Conservation (phyloP, 1,140 invertebrate species). For the Eriocheir sinensis region DNA sequence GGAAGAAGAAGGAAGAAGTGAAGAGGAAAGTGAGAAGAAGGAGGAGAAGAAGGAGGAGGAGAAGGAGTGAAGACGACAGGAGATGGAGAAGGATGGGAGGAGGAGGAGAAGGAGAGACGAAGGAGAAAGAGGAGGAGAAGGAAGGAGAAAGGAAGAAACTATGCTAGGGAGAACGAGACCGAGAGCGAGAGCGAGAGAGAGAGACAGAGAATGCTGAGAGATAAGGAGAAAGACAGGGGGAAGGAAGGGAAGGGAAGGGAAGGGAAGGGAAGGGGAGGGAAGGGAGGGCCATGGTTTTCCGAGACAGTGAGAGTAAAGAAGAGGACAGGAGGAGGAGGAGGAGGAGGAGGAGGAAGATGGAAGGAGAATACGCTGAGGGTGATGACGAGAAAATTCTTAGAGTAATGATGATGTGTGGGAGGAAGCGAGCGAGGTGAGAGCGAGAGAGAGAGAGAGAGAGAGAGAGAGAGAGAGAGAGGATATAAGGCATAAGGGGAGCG, state of each 20-base stretch:
- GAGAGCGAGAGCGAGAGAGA: neutral
- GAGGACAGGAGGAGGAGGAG: neutral
- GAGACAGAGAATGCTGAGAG: too few species aligned
- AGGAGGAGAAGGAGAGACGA: neutral
- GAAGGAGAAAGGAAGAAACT: neutral
- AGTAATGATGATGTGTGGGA: constrained; percentile 24
- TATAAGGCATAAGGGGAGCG: constrained; percentile 15
- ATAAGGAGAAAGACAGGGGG: neutral
- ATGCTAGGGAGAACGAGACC: neutral
- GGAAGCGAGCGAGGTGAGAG: neutral
- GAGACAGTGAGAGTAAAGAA: neutral
- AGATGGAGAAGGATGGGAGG: neutral
- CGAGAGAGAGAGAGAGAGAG: neutral
- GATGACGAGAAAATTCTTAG: constrained; percentile 40
- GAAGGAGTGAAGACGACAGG: neutral
- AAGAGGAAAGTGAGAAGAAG: neutral
- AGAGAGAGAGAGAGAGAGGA: neutral
- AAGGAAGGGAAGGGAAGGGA: neutral
- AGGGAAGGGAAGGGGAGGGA: neutral
- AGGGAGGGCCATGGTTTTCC: neutral
- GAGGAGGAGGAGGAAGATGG: neutral
- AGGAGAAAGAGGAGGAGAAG: neutral
- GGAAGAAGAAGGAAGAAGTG: neutral
- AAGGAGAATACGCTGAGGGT: neutral
- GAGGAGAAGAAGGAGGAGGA: neutral